Evolutionary conservation across 2,888 invertebrate species (phyloP).

Genomic region (Diadromus collaris): DNA sequence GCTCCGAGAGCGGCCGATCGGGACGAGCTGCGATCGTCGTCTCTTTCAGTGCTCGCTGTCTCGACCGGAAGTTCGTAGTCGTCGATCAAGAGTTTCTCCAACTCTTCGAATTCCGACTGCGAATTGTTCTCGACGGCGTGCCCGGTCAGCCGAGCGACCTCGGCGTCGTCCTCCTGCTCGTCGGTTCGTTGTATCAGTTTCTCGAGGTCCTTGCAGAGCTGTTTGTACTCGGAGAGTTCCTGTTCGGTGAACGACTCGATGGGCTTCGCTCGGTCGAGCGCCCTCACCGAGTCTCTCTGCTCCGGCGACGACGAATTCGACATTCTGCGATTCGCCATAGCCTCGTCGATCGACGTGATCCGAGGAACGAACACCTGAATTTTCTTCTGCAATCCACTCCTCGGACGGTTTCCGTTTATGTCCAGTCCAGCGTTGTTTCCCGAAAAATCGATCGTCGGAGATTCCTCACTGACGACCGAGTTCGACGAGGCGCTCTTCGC

Average conservation of each 20-base stretch:
- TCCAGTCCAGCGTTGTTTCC: slow-evolving; percentile 59
- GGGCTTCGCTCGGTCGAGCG: slow-evolving; percentile 13
- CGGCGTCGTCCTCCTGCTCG: slow-evolving; percentile 44
- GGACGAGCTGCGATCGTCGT: slow-evolving; percentile 52
- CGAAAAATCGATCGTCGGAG: slow-evolving; percentile 51
- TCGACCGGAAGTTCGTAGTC: slow-evolving; percentile 35
- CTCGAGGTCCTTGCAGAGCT: slow-evolving; percentile 75
- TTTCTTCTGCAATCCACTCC: slow-evolving; percentile 61
- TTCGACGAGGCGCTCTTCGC: slow-evolving; percentile 47
- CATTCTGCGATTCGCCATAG: slow-evolving; percentile 3
- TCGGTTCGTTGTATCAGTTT: slow-evolving; percentile 71
- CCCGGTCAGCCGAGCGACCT: background rate
- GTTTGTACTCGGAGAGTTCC: slow-evolving; percentile 73
- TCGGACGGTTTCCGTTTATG: slow-evolving; percentile 71
- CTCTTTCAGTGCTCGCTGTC: slow-evolving; percentile 27
- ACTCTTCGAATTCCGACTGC: slow-evolving; percentile 56
- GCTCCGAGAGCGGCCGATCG: slow-evolving; percentile 31
- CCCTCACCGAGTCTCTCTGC: slow-evolving; percentile 13
- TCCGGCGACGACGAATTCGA: slow-evolving; percentile 39
- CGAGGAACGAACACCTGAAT: slow-evolving; percentile 67
- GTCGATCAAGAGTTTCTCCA: slow-evolving; percentile 52
- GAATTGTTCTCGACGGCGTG: slow-evolving; percentile 32
- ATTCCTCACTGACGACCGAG: slow-evolving; percentile 64
- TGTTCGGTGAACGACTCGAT: slow-evolving; percentile 66
- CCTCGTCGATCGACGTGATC: slow-evolving; percentile 37